Evolutionary conservation across 2,113 vertebrate species (phyloP).

Genomic region (Uropsilus gracilis): DNA sequence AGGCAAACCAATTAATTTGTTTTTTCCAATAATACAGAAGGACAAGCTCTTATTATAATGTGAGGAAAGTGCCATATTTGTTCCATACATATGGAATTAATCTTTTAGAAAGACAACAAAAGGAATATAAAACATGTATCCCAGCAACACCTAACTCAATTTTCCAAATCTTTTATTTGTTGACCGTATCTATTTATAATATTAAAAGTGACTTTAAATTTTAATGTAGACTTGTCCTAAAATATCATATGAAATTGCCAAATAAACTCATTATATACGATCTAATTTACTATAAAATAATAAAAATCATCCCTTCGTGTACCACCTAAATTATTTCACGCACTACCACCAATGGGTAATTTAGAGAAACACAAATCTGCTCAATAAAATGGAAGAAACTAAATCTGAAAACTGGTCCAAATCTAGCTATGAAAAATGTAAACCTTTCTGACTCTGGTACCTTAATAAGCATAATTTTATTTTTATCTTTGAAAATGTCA

Average conservation of each 20-base stretch:
- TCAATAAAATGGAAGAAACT: conserved; percentile 8
- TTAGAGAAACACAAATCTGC: background rate
- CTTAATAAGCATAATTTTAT: background rate
- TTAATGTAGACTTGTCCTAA: background rate
- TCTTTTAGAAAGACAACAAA: conserved; percentile 26
- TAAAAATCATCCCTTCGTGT: background rate
- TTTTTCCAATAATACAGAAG: conserved; percentile 1
- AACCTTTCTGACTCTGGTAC: background rate
- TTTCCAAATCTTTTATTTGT: conserved; percentile 28
- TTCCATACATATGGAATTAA: conserved; percentile 21
- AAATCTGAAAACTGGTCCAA: background rate
- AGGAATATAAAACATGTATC: conserved; percentile 8
- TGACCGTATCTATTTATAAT: background rate
- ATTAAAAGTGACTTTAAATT: background rate
- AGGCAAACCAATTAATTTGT: background rate
- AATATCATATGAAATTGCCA: background rate
- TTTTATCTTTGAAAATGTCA: conserved; percentile 15
- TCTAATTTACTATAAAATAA: background rate
- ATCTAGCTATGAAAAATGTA: background rate
- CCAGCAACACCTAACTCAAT: background rate
- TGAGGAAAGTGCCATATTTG: background rate
- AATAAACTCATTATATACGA: background rate
- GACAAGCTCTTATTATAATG: background rate
- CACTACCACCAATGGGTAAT: background rate
- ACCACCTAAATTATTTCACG: background rate